These are phyloP conservation scores for Lathamus discolor DNA, from an alignment of 2,113 vertebrate genomes.

Conservation along the genomic window DNA sequence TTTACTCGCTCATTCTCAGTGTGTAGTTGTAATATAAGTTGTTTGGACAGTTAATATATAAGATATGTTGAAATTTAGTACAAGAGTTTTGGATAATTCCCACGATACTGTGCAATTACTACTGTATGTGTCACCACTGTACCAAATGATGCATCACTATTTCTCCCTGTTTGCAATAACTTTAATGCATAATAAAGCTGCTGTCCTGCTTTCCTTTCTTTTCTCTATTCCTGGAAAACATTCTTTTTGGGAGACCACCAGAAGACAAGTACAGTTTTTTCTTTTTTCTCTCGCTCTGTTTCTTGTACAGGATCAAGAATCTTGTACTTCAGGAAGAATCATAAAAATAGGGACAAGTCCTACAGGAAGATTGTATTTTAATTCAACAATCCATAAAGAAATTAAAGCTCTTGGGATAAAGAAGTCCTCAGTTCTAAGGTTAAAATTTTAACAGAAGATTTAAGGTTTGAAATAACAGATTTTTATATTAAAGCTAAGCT, in stretches of 20 bases:
- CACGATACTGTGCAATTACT: background rate
- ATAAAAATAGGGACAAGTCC: background rate
- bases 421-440: conserved; percentile 13
- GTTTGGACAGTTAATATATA: background rate
- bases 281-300: background rate
- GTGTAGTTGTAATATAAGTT: background rate
- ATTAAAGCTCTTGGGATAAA: background rate
- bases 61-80: background rate
- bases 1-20: background rate
- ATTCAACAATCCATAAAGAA: background rate
- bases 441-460: background rate
- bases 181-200: background rate
- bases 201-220: background rate
- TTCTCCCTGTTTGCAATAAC: background rate
- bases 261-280: background rate
- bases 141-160: background rate
- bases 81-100: background rate
- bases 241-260: background rate
- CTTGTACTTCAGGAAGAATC: background rate
- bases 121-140: background rate
- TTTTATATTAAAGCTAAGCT: conserved; percentile 11
- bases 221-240: background rate
- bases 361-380: background rate
- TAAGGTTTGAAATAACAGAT: conserved; percentile 5
- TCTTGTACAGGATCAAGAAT: background rate